Base-by-base conservation (phyloP, 2,113 vertebrate species). In the Meleagris gallopavo region DNA sequence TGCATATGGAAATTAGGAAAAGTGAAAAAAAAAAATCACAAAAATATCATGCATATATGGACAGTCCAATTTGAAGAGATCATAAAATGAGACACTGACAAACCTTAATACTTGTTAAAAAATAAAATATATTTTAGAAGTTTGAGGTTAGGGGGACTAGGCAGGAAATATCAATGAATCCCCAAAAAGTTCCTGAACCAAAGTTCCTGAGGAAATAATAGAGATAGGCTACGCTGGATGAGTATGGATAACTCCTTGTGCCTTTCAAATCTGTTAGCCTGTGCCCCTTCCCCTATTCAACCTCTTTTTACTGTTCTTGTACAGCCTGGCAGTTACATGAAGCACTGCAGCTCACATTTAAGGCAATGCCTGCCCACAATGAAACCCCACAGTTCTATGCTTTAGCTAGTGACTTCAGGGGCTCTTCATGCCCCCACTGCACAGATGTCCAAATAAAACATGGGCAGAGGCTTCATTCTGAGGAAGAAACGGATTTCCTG, bases 161-260 rank as follows among this genome's bases (percentile, higher is more conserved):
- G 24, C 18, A 29, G 17, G 29, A 65, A 65, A 30, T 65, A 30
- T 30, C 7, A 43, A 13, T 13, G 40, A 65, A 40, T 38, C n/a
- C n/a, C n/a, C n/a, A n/a, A n/a, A n/a, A n/a, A n/a, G n/a, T n/a
- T n/a, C n/a, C n/a, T n/a, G n/a, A n/a, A 43, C 27, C 62, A 43
- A 41, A 27, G 17, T 41, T 65, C 62, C 27, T 43, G 40, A 65
- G 11, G 11, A 65, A 65, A 20, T 30, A 19, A 4, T 12, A 40
- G 15, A 30, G 40, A 18, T 17, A 65, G 38, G 27, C 29, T 29
- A 65, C 18, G 40, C 40, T 43, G 18, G 25, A 40, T 0, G 1
- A 22, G 29, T 15, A n/a, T 3, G 3, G 20, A n/a, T 50, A 13
- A 69, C 0, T n/a, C 24, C 24, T 13, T 9, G 22, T 10, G n/a